Base-by-base conservation (phyloP, 1,140 invertebrate species). In the Eriosoma lanigerum region DNA sequence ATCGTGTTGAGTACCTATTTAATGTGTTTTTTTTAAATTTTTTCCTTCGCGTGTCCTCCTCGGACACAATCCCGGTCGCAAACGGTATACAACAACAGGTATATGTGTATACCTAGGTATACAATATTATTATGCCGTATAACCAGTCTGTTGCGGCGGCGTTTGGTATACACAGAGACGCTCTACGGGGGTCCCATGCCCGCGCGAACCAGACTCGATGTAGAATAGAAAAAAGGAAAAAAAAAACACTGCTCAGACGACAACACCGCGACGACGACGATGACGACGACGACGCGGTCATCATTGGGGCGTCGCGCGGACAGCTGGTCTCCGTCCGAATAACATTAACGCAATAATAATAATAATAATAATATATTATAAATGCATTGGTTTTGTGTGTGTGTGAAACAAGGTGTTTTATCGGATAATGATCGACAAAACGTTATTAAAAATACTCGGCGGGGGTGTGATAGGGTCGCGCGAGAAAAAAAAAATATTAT, bases 381-480 rank as follows among this genome's bases (percentile, higher is more conserved):
- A 38, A 38, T 38, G 8, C 32, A 38, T 38, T 38, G 32, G n/a
- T 48, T 17, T 6, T 24, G 46, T 6, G 44, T 26, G 66, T 50
- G 68, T 50, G 46, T 52, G 21, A 62, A 78, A 78, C 75, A 78
- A 78, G 75, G 75, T 78, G 75, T 78, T 78, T 78, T 78, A 78
- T 78, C 75, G 75, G 75, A 78, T 78, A 78, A 78, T 78, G 56
- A 78, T 78, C 75, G 75, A 78, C 75, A 48, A 78, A 78, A 78
- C 56, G 75, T 56, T 78, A 78, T 78, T 78, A 78, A 78, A 75
- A 78, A 62, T 48, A 62, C 75, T 44, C 75, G 32, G 75, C 75
- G 56, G 75, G 75, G 75, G 75, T 78, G 75, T 60, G 24, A 26
- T 26, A 13, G 32, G 38, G 75, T 76, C 24, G 29, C 50, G 32